phyloP scores from a whole-genome alignment of 2,113 vertebrate genomes.

The Hydrolagus affinis region DNA sequence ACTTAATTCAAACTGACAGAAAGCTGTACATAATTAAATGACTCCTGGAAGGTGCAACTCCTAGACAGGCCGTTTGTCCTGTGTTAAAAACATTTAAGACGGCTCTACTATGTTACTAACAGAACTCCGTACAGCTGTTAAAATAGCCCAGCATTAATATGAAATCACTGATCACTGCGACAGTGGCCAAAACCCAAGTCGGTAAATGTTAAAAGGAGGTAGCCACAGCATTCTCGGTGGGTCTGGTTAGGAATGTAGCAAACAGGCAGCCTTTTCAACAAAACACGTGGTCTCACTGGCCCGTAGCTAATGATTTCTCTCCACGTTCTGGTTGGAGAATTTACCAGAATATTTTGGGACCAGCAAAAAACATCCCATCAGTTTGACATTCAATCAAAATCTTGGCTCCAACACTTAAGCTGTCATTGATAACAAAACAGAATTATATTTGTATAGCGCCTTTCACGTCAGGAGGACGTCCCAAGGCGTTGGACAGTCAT shows the following conservation, averaged over 20 bases:
- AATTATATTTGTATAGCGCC: too few species aligned
- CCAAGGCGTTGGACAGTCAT: too few species aligned
- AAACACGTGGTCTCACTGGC: neutral
- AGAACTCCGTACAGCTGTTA: neutral
- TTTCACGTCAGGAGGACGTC: too few species aligned
- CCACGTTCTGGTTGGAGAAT: neutral
- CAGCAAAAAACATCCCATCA: neutral
- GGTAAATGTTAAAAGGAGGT: constrained; percentile 15
- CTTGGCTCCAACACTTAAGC: too few species aligned
- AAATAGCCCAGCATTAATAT: too few species aligned
- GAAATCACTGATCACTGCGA: too few species aligned
- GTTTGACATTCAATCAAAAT: neutral
- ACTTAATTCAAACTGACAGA: constrained; percentile 11
- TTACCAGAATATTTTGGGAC: neutral
- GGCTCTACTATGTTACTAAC: neutral
- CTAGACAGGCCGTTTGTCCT: neutral
- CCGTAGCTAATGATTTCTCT: neutral
- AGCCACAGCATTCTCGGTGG: neutral
- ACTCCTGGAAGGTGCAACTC: neutral
- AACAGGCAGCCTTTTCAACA: neutral
- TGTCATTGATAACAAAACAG: too few species aligned
- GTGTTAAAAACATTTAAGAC: neutral
- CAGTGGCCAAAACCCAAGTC: neutral
- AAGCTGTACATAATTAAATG: constrained; percentile 20
- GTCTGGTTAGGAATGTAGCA: neutral